A percentile compares a stretch with the other conserved stretches of the same genome.
phyloP scores from a whole-genome alignment of 2,797 vertebrate genomes.

The Buphagus erythrorhynchus region DNA sequence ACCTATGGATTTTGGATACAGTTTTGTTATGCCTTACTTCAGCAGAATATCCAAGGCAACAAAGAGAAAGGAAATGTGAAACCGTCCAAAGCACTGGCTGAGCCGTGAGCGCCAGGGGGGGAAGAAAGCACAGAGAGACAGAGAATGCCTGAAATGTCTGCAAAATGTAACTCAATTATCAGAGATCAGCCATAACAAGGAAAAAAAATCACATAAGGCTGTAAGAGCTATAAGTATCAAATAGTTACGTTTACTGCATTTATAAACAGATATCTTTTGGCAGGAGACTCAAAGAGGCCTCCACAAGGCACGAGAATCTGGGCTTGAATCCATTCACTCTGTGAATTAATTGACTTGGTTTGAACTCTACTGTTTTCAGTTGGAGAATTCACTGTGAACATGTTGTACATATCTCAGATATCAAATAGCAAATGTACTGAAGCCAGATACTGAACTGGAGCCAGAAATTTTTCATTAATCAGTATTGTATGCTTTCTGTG shows the following conservation, averaged over 20 bases:
- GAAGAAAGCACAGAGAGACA: constrained; percentile 15
- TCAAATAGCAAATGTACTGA: constrained; percentile 85
- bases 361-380: constrained; percentile 88
- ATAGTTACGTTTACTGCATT: constrained; percentile 79
- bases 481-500: constrained; percentile 78
- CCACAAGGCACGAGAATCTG: constrained; percentile 81
- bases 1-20: constrained; percentile 56
- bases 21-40: constrained; percentile 72
- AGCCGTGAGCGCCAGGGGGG: constrained; percentile 17
- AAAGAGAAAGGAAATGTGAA: constrained; percentile 54
- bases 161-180: constrained; percentile 75
- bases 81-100: constrained; percentile 65
- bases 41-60: constrained; percentile 70
- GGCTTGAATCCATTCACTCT: constrained; percentile 85
- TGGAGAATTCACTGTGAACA: constrained; percentile 89
- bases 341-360: constrained; percentile 88
- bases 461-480: constrained; percentile 83
- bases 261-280: constrained; percentile 86
- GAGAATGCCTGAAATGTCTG: constrained; percentile 64
- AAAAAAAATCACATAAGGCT: constrained; percentile 75
- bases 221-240: constrained; percentile 78
- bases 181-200: constrained; percentile 74
- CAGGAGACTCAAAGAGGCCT: constrained; percentile 83
- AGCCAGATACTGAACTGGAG: constrained; percentile 82
- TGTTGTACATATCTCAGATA: constrained; percentile 87